Evolutionary conservation across 2,888 invertebrate genomes (phyloP).

Genomic region (Drosophila vallismaia): DNA sequence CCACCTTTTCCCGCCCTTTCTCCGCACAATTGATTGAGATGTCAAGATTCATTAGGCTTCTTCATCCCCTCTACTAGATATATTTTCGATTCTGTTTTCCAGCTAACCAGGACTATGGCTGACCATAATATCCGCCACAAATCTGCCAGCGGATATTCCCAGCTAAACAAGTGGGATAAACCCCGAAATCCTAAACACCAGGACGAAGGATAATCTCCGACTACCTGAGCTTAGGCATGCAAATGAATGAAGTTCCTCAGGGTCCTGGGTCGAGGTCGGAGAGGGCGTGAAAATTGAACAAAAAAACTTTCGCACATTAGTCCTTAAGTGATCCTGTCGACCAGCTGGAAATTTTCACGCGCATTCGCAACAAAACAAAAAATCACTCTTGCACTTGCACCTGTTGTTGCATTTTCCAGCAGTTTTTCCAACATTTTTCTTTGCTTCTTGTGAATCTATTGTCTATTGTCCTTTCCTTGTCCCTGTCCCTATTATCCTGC

Average conservation of each 20-base stretch:
- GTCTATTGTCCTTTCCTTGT: constrained; percentile 11
- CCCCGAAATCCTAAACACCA: constrained; percentile 28
- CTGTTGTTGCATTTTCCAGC: constrained; percentile 61
- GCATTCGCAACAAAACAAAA: constrained; percentile 37
- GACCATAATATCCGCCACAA: constrained; percentile 12
- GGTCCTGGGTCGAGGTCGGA: constrained; percentile 6
- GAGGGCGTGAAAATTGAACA: constrained; percentile 75
- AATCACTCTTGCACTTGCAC: constrained; percentile 63
- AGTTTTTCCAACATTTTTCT: constrained; percentile 44
- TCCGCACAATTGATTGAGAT: constrained; percentile 72
- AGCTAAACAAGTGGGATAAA: constrained; percentile 66
- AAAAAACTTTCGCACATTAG: constrained; percentile 81
- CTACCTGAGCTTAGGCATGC: constrained; percentile 67
- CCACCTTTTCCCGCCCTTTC: constrained; percentile 12
- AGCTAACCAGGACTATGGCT: constrained; percentile 31
- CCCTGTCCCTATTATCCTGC: constrained; percentile 33
- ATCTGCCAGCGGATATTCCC: constrained; percentile 49
- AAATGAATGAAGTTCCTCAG: constrained; percentile 71
- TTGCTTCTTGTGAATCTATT: constrained; percentile 61
- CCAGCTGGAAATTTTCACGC: constrained; percentile 52
- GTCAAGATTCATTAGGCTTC: constrained; percentile 74
- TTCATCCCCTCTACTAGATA: constrained; percentile 28
- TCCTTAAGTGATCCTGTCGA: constrained; percentile 51
- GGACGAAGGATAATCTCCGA: constrained; percentile 45
- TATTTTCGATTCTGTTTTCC: constrained; percentile 5